Base-by-base conservation (phyloP, 2,113 vertebrate species). In the Plecotus auritus region DNA sequence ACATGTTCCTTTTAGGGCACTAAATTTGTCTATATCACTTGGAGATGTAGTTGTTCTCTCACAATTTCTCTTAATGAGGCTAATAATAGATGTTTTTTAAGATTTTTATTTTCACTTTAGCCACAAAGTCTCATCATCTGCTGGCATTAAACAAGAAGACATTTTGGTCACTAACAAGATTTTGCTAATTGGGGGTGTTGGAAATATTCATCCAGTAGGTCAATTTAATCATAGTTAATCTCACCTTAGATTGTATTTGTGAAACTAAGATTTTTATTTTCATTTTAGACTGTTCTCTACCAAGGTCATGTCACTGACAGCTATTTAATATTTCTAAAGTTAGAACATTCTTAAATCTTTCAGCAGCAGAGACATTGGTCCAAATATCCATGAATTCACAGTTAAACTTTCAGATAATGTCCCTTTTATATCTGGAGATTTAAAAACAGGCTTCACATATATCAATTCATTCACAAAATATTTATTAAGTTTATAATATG, bases 51-150 rank as follows among this genome's bases (percentile, higher is more conserved):
- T 47, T 85, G 10, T 93, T 91, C 84, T 80, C 74, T 80, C 67
- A 78, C 26, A 96, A 56, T 86, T 84, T 94, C 9, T 94, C n/a
- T 87, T 93, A 94, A 80, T 88, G 30, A 94, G 28, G 20, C 14
- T 86, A 95, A 80, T 69, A 92, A 95, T 82, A 92, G 42, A 47
- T 37, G 14, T 88, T 95, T 80, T 56, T 73, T 72, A 87, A 92
- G 80, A 59, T 54, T 86, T 72, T 54, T 45, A 64, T 85, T 40
- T 51, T 86, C 78, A 87, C 23, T 51, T 92, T 47, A 84, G 56
- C 22, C 64, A 93, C 26, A 86, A 56, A 93, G 20, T 83, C 5
- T 78, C 73, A n/a, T 80, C 40, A 59, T 14, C 40, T 49, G 89
- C 76, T 67, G 74, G 7, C 14, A 82, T 91, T 85, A 95, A 86